Conservation (phyloP, 2,888 invertebrate species). For the Orchesellides sinensis region DNA sequence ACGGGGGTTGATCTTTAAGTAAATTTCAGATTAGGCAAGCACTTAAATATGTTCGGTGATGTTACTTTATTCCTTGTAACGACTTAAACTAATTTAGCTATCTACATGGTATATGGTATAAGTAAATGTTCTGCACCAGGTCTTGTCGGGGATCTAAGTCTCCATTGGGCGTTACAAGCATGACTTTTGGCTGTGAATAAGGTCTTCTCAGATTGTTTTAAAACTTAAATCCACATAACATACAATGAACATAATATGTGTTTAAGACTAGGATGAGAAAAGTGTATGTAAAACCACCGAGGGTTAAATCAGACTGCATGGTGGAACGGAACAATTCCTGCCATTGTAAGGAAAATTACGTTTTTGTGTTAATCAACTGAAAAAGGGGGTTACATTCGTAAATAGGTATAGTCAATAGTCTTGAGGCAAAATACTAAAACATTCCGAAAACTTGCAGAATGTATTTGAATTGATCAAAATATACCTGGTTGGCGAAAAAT, state of each 20-base stretch:
- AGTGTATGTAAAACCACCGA: not conserved
- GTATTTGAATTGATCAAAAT: no score
- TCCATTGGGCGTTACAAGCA: not conserved
- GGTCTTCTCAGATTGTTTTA: not conserved
- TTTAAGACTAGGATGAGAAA: slow-evolving; percentile 26
- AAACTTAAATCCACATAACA: slow-evolving; percentile 6
- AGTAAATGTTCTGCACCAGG: no score
- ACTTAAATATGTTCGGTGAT: no score
- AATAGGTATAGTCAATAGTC: not conserved
- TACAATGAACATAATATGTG: slow-evolving; percentile 51
- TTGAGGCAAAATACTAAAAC: no score
- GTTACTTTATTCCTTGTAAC: no score
- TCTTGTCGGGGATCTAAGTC: no score
- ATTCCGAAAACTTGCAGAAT: no score
- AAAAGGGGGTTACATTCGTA: not conserved
- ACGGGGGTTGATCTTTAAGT: no score
- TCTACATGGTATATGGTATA: no score
- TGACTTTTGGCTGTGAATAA: not conserved
- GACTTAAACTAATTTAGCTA: no score
- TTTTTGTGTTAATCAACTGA: slow-evolving; percentile 6
- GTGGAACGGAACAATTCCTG: slow-evolving; percentile 57
- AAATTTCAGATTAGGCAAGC: no score
- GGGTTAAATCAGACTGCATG: slow-evolving; percentile 56
- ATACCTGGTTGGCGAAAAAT: no score
- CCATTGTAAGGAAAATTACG: slow-evolving; percentile 54